These are phyloP conservation scores for Drosophila suzukii DNA, from an alignment of 1,140 invertebrate species.

Conservation along the genomic window DNA sequence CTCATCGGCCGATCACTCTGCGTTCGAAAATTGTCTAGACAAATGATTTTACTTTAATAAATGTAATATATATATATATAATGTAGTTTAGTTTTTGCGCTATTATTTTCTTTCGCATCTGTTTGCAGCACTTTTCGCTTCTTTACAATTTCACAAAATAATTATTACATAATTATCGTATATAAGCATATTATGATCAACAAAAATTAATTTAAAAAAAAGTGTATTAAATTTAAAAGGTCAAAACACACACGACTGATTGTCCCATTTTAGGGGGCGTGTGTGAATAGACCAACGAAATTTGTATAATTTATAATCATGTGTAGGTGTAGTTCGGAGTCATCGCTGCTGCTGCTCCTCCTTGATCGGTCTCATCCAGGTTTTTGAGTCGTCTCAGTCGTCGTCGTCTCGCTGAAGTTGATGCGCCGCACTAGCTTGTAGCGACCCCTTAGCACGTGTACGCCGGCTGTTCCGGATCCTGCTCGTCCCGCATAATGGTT, in stretches of 20 bases:
- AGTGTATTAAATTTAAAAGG: background rate
- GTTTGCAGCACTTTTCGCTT: conserved; percentile 8
- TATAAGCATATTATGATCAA: conserved; percentile 37
- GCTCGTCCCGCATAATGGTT: background rate
- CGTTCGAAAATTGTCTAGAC: conserved; percentile 29
- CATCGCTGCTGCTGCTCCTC: background rate
- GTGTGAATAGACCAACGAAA: background rate
- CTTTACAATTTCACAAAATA: conserved; percentile 76
- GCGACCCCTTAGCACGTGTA: conserved; percentile 38
- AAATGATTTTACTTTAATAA: conserved; percentile 24
- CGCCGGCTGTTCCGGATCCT: background rate
- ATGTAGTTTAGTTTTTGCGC: conserved; percentile 52
- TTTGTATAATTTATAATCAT: background rate
- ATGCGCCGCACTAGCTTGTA: conserved; percentile 49
- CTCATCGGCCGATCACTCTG: background rate
- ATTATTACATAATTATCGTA: conserved; percentile 73
- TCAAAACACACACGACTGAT: background rate
- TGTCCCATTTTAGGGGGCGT: too few relatives aligned
- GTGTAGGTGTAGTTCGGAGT: background rate
- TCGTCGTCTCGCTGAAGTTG: conserved; percentile 20
- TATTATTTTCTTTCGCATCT: conserved; percentile 10
- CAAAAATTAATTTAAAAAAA: conserved; percentile 27
- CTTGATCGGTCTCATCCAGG: background rate
- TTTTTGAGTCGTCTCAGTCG: conserved; percentile 37
- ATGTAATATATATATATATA: conserved; percentile 19